Evolutionary conservation across 92 coral and sea anemone genomes (phyloP).

Genomic region (Epizoanthus scotinus): DNA sequence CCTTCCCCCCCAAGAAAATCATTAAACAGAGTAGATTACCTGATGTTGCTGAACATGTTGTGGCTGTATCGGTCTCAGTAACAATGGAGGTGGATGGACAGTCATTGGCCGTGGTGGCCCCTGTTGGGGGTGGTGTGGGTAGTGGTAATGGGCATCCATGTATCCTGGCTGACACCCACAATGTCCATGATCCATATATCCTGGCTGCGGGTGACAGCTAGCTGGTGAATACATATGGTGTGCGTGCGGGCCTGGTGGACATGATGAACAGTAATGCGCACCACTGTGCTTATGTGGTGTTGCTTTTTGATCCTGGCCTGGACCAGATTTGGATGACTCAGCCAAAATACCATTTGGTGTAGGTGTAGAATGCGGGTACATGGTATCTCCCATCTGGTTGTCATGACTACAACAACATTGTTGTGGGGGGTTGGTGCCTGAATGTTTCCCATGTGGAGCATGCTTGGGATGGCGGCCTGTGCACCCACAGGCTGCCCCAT

Average conservation of each 20-base stretch:
- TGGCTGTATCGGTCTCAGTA: slow-evolving; percentile 83
- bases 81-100: slow-evolving; percentile 83
- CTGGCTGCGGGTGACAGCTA: slow-evolving; percentile 75
- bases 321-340: slow-evolving; percentile 55
- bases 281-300: slow-evolving; percentile 64
- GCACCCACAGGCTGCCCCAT: slow-evolving; percentile 37
- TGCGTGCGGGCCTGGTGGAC: slow-evolving; percentile 88
- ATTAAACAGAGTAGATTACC: slow-evolving; percentile 25
- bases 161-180: slow-evolving; percentile 88
- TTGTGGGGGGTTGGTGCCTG: slow-evolving; percentile 17
- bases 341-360: slow-evolving; percentile 62
- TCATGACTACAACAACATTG: slow-evolving; percentile 76
- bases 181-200: slow-evolving; percentile 83
- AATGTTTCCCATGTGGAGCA: slow-evolving; percentile 11
- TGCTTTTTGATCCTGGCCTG: slow-evolving; percentile 62
- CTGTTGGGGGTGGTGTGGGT: slow-evolving; percentile 72
- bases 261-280: slow-evolving; percentile 74
- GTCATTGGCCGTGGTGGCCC: slow-evolving; percentile 78
- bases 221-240: slow-evolving; percentile 85
- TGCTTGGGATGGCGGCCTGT: slow-evolving; percentile 46
- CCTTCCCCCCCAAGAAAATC: not conserved
- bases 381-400: slow-evolving; percentile 60
- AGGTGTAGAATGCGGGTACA: slow-evolving; percentile 72
- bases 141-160: slow-evolving; percentile 82
- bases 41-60: slow-evolving; percentile 91